phyloP scores from a whole-genome alignment of 2,797 vertebrate genomes.

The Falco peregrinus region DNA sequence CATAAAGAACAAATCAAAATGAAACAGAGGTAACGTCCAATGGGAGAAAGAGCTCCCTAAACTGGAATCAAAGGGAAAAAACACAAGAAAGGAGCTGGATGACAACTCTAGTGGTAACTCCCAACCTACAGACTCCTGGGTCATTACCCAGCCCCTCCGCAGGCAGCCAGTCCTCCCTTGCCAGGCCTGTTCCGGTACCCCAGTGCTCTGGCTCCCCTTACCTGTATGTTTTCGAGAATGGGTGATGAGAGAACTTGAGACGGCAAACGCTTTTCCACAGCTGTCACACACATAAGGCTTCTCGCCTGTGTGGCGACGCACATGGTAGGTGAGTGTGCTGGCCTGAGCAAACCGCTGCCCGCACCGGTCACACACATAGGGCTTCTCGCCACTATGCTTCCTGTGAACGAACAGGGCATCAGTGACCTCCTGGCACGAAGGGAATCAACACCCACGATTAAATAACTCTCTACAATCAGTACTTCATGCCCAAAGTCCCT shows the following conservation, averaged over 20 bases:
- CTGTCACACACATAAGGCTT: conserved; percentile 97
- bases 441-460: not conserved
- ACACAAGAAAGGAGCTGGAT: not conserved
- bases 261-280: conserved; percentile 95
- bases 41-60: not conserved
- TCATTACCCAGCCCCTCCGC: not conserved
- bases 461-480: not conserved
- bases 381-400: conserved; percentile 96
- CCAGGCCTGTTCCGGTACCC: fast-evolving
- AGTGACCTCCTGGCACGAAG: not conserved
- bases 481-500: not conserved
- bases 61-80: not conserved
- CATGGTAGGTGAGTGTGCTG: conserved; percentile 96
- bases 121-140: fast-evolving
- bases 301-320: conserved; percentile 95
- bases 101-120: not conserved
- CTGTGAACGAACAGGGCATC: conserved; percentile 55
- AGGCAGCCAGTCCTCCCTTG: not conserved
- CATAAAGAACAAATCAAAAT: not conserved
- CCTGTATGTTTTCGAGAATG: conserved; percentile 96
- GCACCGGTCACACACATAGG: conserved; percentile 93
- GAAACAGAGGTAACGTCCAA: fast-evolving
- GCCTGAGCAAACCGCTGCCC: conserved; percentile 96
- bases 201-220: conserved; percentile 32
- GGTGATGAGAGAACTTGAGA: conserved; percentile 96